phyloP scores from a whole-genome alignment of 1,140 invertebrate genomes.

The Reticulitermes speratus region DNA sequence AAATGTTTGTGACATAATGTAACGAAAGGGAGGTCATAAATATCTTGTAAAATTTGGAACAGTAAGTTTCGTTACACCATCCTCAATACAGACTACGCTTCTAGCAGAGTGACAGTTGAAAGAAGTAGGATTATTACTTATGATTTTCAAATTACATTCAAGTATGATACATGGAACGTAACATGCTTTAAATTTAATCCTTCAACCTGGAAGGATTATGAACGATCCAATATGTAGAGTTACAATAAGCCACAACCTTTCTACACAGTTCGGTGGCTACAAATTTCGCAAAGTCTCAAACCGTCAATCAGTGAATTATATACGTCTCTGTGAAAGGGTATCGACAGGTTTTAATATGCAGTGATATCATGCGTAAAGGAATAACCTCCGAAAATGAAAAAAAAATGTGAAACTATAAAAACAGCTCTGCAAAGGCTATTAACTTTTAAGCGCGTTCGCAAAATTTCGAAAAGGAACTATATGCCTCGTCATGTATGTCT shows the following conservation, averaged over 20 bases:
- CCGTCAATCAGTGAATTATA: not conserved
- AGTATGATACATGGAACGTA: not conserved
- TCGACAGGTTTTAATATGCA: not conserved
- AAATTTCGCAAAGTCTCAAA: not conserved
- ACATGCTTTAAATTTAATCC: not conserved
- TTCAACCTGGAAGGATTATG: not conserved
- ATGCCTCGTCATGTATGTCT: too few species aligned
- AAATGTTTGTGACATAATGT: too few species aligned
- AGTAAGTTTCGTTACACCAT: too few species aligned
- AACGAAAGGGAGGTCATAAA: too few species aligned
- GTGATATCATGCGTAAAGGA: not conserved
- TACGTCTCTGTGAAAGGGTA: not conserved
- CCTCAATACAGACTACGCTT: too few species aligned
- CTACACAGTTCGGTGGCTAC: not conserved
- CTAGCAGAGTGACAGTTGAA: not conserved
- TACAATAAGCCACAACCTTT: not conserved
- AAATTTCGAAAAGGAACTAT: too few species aligned
- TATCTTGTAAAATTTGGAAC: too few species aligned
- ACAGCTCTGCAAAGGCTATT: not conserved
- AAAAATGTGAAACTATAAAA: not conserved
- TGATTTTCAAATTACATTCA: not conserved
- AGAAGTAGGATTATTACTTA: not conserved
- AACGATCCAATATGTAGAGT: not conserved
- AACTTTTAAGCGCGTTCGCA: not conserved
- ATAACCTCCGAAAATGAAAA: not conserved